phyloP scores from a whole-genome alignment of 2,113 vertebrate genomes.

The Ctenomys sociabilis region DNA sequence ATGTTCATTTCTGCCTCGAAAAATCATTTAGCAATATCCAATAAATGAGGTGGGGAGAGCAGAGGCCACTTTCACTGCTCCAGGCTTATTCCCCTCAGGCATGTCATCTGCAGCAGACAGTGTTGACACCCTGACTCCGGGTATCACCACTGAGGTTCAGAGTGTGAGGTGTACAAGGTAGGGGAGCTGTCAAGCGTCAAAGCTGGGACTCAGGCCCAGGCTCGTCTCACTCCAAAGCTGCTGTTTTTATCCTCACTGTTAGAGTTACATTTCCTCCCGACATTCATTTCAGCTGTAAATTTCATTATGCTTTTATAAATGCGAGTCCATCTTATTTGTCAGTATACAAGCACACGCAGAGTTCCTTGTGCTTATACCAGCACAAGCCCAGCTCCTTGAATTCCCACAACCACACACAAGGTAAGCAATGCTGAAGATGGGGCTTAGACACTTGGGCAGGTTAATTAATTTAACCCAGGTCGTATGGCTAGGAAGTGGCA shows the following conservation, averaged over 20 bases:
- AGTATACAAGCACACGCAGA: neutral
- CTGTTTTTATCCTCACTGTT: neutral
- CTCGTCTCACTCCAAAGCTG: neutral
- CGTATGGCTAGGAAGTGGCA: neutral
- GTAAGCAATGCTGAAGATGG: neutral
- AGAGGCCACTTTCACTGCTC: neutral
- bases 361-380: neutral
- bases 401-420: neutral
- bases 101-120: neutral
- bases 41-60: neutral
- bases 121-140: neutral
- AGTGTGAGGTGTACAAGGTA: neutral
- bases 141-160: neutral
- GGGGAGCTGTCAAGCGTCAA: neutral
- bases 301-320: neutral
- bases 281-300: neutral
- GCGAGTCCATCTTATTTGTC: neutral
- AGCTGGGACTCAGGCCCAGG: neutral
- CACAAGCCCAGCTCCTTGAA: neutral
- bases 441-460: fast-evolving
- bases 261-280: neutral
- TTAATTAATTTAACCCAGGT: neutral
- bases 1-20: neutral
- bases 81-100: too few relatives aligned
- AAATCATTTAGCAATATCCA: neutral